These are phyloP conservation scores for Lasioglossum calceatum DNA, from an alignment of 2,888 invertebrate species.

Conservation along the genomic window DNA sequence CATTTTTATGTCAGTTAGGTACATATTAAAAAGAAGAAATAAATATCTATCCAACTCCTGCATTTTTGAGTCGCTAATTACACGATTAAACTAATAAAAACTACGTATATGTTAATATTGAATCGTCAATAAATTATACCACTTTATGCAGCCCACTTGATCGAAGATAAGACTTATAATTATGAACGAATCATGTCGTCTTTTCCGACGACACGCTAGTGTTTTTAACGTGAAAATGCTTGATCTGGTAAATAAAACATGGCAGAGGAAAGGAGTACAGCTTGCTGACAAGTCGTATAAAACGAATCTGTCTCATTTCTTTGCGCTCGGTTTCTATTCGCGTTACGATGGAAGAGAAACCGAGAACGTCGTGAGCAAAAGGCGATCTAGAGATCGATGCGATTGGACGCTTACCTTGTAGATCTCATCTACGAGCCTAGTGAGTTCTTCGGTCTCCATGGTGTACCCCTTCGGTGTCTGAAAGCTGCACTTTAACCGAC, in stretches of 20 bases:
- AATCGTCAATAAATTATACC: background rate
- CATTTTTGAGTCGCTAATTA: background rate
- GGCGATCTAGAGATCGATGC: conserved; percentile 19
- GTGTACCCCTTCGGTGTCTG: conserved; percentile 69
- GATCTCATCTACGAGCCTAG: conserved; percentile 95
- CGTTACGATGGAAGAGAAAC: conserved; percentile 27
- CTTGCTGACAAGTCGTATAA: background rate
- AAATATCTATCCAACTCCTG: background rate
- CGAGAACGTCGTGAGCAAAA: conserved; percentile 1
- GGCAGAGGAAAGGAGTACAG: background rate
- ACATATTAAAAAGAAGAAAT: background rate
- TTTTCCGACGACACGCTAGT: no score
- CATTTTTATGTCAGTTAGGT: background rate
- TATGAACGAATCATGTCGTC: background rate
- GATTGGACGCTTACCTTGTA: conserved; percentile 89
- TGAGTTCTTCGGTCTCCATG: conserved; percentile 95
- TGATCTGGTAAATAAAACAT: background rate
- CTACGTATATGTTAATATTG: background rate
- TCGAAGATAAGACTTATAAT: background rate
- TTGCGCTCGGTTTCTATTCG: conserved; percentile 29
- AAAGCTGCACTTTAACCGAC: conserved; percentile 71
- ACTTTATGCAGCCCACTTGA: background rate
- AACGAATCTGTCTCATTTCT: conserved; percentile 15
- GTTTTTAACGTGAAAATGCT: background rate
- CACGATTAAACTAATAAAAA: background rate